phyloP scores from a whole-genome alignment of 2,113 vertebrate species.

The Burhinus bistriatus region DNA sequence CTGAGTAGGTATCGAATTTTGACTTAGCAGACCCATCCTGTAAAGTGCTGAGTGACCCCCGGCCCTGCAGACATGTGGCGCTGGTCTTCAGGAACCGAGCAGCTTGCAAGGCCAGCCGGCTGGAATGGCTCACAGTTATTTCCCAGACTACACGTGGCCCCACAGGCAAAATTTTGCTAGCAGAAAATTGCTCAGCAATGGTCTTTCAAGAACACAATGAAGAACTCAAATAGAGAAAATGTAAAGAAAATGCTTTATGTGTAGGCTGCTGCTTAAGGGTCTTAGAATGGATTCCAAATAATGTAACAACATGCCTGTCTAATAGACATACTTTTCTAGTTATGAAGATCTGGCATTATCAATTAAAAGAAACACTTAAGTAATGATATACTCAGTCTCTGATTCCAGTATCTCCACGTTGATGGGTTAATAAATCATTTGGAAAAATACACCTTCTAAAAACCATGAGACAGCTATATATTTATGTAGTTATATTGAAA shows the following conservation, averaged over 20 bases:
- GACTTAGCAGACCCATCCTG: not conserved
- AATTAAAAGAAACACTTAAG: not conserved
- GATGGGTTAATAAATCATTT: not conserved
- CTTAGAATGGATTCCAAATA: not conserved
- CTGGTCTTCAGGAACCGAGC: not conserved
- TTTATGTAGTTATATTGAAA: not conserved
- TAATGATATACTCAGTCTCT: not conserved
- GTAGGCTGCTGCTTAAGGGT: not conserved
- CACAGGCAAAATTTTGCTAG: not conserved
- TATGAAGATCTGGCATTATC: not conserved
- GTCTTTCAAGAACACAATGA: not conserved
- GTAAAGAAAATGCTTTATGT: not conserved
- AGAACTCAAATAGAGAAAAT: not conserved
- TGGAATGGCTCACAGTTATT: not conserved
- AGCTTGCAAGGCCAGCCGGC: not conserved
- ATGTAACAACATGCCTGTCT: not conserved
- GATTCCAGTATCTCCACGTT: not conserved
- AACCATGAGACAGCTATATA: not conserved
- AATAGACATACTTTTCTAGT: not conserved
- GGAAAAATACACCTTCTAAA: not conserved
- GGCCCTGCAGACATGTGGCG: fast-evolving
- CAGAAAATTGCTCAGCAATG: not conserved
- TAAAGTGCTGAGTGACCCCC: not conserved
- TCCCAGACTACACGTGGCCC: not conserved
- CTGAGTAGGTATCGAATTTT: not conserved